Base-by-base conservation (phyloP, 2,113 vertebrate genomes). In the Nesoenas mayeri region DNA sequence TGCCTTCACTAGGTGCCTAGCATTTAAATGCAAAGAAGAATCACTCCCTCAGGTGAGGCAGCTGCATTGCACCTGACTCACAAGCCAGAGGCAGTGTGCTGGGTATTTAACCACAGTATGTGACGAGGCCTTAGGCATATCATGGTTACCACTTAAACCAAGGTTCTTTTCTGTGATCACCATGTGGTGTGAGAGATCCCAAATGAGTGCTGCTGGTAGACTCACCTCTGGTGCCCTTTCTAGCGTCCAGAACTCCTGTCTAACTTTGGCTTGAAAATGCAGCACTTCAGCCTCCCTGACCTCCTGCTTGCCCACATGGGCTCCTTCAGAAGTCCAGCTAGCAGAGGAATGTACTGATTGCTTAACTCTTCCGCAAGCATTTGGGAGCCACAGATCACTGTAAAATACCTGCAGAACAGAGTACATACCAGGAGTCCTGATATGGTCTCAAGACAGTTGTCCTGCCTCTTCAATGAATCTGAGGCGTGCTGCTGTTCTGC, bases 401-500 rank as follows among this genome's bases (percentile, higher is more conserved):
- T 56, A 81, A 92, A 95, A 89, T 72, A 89, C 31, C 26, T 42
- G 34, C 73, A 84, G 75, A 86, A 74, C 32, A 79, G 57, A 89
- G n/a, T 40, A 81, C 44, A 72, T 94, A 81, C 44, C 86, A 91
- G 38, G 20, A 51, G 53, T 91, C 51, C 69, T 79, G 89, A 65
- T 74, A 95, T 0, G 12, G 34, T 89, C 86, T 87, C 6, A 6
- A 38, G 50, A 48, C 9, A 10, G 14, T 58, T 73, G 32, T 61
- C 48, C 61, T 95, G 32, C 26, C 56, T 89, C 48, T 51, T 75
- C 3, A 1, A 4, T 92, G 61, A 89, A 87, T 82, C 56, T 6
- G 19, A 95, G 57, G 31, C 61, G 85, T 89, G 93, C 48, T 81
- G 51, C 65, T 95, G 7, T 51, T 95, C 81, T 79, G 65, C 65